A percentile compares a stretch with the other conserved stretches of the same genome.
These are phyloP conservation scores for Drosophila nigritarsus DNA, from an alignment of 2,888 invertebrate species.

Conservation along the genomic window DNA sequence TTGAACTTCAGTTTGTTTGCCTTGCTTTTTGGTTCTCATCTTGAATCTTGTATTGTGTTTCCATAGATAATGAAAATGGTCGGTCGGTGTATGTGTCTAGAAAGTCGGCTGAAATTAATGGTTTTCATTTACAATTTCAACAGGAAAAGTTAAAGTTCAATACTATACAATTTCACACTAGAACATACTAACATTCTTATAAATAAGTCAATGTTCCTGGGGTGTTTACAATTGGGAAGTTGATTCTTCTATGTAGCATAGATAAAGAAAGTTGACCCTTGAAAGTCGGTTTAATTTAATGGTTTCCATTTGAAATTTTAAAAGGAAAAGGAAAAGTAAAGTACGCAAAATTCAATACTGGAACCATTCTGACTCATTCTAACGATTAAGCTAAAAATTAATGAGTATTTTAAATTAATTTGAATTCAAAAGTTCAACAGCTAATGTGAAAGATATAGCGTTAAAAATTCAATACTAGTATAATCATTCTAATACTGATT, in stretches of 20 bases:
- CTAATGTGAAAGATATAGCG: too few species aligned
- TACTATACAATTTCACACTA: not conserved
- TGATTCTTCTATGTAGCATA: not conserved
- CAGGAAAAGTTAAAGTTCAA: constrained; percentile 3
- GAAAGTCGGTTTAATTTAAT: constrained; percentile 19
- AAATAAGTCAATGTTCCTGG: not conserved
- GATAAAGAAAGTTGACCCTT: constrained; percentile 38
- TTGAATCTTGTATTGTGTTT: constrained; percentile 15
- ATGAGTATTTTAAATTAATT: not conserved
- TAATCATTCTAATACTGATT: not conserved
- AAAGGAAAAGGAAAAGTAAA: not conserved
- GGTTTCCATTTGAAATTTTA: constrained; percentile 23
- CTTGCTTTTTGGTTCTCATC: constrained; percentile 28
- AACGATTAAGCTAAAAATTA: too few species aligned
- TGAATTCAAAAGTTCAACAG: not conserved
- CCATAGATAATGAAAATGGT: constrained; percentile 45
- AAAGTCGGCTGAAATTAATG: constrained; percentile 28
- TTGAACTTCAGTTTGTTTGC: constrained; percentile 27
- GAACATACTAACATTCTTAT: not conserved
- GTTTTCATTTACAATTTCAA: constrained; percentile 26
- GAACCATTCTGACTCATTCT: not conserved
- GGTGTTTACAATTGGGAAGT: not conserved
- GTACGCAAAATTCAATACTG: too few species aligned
- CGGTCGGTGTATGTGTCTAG: not conserved
- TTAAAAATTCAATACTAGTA: too few species aligned